phyloP scores from a whole-genome alignment of 2,113 vertebrate genomes.

The Cranoglanis bouderius region DNA sequence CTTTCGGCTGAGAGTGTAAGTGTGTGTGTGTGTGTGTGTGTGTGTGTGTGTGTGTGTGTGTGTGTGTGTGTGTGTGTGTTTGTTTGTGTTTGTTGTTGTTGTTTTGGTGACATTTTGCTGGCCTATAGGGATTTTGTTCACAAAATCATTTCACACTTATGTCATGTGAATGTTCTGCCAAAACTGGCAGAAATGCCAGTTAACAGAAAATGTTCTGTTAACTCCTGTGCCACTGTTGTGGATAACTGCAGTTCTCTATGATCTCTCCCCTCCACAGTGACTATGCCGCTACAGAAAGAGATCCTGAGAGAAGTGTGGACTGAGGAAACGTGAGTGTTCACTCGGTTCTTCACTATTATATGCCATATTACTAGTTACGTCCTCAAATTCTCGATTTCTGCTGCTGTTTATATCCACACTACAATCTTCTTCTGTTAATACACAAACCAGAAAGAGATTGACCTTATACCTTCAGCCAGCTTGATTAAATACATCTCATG shows the following conservation, averaged over 20 bases:
- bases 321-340: constrained; percentile 56
- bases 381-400: neutral
- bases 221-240: neutral
- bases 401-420: neutral
- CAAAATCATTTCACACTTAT: neutral
- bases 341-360: neutral
- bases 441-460: neutral
- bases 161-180: neutral
- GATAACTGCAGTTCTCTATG: neutral
- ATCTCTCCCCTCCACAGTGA: constrained; percentile 25
- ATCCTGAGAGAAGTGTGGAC: constrained; percentile 65
- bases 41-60: neutral
- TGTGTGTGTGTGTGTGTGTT: too few relatives aligned
- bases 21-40: neutral
- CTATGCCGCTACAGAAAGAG: constrained; percentile 58
- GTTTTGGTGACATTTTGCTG: neutral
- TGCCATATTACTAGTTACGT: neutral
- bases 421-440: neutral
- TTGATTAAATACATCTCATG: neutral
- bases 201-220: too few relatives aligned
- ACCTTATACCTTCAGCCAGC: neutral
- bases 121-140: neutral
- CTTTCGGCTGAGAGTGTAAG: neutral
- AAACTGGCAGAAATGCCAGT: too few relatives aligned
- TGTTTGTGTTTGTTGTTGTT: neutral